These are phyloP conservation scores for Aphis gossypii DNA, from an alignment of 1,140 invertebrate genomes.

Conservation along the genomic window DNA sequence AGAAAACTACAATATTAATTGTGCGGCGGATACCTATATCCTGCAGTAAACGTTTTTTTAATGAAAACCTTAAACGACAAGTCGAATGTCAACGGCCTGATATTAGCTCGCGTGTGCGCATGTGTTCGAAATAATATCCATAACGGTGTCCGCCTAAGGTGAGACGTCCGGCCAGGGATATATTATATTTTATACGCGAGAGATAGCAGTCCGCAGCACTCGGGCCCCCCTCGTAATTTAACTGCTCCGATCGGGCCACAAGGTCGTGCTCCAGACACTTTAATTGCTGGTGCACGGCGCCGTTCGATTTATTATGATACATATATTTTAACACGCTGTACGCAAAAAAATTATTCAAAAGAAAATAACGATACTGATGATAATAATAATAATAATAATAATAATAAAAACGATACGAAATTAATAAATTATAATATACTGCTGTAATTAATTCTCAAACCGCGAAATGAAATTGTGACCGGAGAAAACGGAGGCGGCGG, in stretches of 20 bases:
- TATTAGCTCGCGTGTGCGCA: neutral
- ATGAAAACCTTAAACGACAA: neutral
- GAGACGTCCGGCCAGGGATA: slow-evolving; percentile 1
- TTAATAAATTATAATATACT: neutral
- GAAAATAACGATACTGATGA: neutral
- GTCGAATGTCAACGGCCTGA: neutral
- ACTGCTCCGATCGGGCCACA: neutral
- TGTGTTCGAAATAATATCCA: neutral
- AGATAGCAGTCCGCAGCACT: neutral
- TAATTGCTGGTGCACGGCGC: neutral
- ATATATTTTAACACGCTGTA: neutral
- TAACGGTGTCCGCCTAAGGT: slow-evolving; percentile 2
- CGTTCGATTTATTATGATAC: slow-evolving; percentile 15
- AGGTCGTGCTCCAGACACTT: slow-evolving; percentile 15
- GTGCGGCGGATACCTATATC: neutral
- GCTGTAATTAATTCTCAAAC: neutral
- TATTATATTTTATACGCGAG: neutral
- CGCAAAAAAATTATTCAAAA: neutral
- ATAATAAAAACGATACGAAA: slow-evolving; percentile 4
- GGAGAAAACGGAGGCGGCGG: neutral
- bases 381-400: neutral
- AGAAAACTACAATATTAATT: neutral
- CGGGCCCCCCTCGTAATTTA: slow-evolving; percentile 2
- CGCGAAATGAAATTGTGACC: neutral
- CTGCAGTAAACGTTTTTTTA: neutral